phyloP scores from a whole-genome alignment of 2,113 vertebrate genomes.

The Varanus salvator region DNA sequence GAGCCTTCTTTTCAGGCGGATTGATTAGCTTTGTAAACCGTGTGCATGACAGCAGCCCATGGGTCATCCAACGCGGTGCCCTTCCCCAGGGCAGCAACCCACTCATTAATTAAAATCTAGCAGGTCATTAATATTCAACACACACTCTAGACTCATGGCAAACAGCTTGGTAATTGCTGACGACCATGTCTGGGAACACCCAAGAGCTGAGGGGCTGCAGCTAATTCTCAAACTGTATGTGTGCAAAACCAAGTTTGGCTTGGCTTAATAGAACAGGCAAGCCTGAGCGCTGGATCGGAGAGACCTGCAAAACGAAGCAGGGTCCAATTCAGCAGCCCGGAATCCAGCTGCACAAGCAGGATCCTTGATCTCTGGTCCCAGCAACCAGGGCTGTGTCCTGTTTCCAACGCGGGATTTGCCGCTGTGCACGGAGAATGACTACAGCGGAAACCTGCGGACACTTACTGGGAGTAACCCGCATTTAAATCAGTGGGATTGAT shows the following conservation, averaged over 20 bases:
- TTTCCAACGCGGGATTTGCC: not conserved
- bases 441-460: too few relatives aligned
- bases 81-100: not conserved
- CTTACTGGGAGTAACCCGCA: too few relatives aligned
- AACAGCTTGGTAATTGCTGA: not conserved
- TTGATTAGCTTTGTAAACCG: not conserved
- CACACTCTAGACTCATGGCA: not conserved
- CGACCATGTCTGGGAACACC: not conserved
- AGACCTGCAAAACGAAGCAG: not conserved
- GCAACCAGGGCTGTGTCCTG: not conserved
- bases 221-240: not conserved
- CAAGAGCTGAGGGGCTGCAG: not conserved
- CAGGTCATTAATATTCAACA: slow-evolving; percentile 10
- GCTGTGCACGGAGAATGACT: too few relatives aligned
- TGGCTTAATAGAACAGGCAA: not conserved
- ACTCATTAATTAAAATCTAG: not conserved
- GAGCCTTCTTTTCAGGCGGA: not conserved
- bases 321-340: not conserved
- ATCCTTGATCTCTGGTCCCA: not conserved
- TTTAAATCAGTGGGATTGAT: too few relatives aligned
- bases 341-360: too few relatives aligned
- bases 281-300: not conserved
- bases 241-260: not conserved
- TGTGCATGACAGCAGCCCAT: not conserved
- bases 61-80: not conserved